phyloP scores from a whole-genome alignment of 2,888 invertebrate species.

The Cheiracanthium punctorium region DNA sequence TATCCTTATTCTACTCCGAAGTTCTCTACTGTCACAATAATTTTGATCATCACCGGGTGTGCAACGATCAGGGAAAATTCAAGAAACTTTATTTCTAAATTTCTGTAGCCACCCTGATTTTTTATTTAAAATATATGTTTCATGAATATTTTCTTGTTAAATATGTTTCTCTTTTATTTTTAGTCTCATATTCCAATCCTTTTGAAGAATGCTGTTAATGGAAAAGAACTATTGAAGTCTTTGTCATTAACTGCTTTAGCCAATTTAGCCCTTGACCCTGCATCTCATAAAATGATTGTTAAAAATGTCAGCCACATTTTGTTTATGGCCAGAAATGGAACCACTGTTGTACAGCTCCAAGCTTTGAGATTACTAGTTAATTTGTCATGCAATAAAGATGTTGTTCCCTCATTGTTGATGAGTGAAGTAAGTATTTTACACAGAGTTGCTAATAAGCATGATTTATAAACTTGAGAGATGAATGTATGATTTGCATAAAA shows the following conservation, averaged over 20 bases:
- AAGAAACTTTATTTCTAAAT: no score
- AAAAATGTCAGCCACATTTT: slow-evolving; percentile 52
- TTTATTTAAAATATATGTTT: no score
- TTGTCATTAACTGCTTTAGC: slow-evolving; percentile 79
- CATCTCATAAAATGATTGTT: slow-evolving; percentile 54
- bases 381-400: slow-evolving; percentile 80
- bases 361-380: slow-evolving; percentile 80
- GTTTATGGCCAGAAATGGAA: slow-evolving; percentile 77
- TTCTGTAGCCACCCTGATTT: no score
- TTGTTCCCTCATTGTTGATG: slow-evolving; percentile 80
- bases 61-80: no score
- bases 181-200: slow-evolving; percentile 78
- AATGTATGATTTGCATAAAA: no score
- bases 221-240: slow-evolving; percentile 77
- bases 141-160: no score
- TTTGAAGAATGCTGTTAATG: slow-evolving; percentile 76
- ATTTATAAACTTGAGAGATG: no score
- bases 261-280: slow-evolving; percentile 77
- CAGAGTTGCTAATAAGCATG: no score
- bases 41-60: no score
- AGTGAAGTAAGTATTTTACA: slow-evolving; percentile 79
- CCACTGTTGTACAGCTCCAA: slow-evolving; percentile 77
- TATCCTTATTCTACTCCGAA: no score
- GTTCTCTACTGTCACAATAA: no score
- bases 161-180: no score